Base-by-base conservation (phyloP, 1,140 invertebrate genomes). In the Bicyclus anynana region DNA sequence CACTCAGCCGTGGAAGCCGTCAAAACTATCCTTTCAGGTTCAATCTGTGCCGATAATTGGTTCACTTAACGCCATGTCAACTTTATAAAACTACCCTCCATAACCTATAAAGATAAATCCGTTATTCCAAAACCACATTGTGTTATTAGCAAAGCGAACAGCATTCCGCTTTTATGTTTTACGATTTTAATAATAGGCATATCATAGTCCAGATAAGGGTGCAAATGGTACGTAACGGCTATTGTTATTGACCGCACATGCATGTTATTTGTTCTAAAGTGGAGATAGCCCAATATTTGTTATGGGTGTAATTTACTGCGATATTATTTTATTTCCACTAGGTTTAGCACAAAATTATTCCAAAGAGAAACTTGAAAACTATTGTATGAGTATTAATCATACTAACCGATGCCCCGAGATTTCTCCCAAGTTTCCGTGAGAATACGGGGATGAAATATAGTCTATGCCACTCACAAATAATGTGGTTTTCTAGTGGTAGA, bases 211-310 rank as follows among this genome's bases (percentile, higher is more conserved):
- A 62, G 59, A 62, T 62, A 62, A 62, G 59, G 46, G 37, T 62
- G 40, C 53, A 61, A 61, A 55, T 51, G 48, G 49, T 38, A 54
- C 54, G 59, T 56, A 56, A 55, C 54, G 38, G 52, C 49, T 33
- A 56, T 62, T 62, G 59, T 59, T 59, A 59, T 56, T 62, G 59
- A 62, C 59, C 53, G 52, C 59, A 62, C 59, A 56, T 62, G 59
- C 49, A 55, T 50, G 40, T 20, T 44, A 44, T 44, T 44, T 50
- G 48, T 42, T 53, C 51, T 44, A 42, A 53, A 53, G 40, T 53
- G 29, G 20, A 38, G 51, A 38, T 53, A 42, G 37, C 21, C 51
- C 42, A 53, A 53, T 27, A 53, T 38, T 50, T 50, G 33, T 20
- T 16, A 17, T 33, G 29, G 29, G 29, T 12, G 29, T 12, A 33